Evolutionary conservation across 2,888 invertebrate genomes (phyloP).

Genomic region (Pharmacophagus antenor): DNA sequence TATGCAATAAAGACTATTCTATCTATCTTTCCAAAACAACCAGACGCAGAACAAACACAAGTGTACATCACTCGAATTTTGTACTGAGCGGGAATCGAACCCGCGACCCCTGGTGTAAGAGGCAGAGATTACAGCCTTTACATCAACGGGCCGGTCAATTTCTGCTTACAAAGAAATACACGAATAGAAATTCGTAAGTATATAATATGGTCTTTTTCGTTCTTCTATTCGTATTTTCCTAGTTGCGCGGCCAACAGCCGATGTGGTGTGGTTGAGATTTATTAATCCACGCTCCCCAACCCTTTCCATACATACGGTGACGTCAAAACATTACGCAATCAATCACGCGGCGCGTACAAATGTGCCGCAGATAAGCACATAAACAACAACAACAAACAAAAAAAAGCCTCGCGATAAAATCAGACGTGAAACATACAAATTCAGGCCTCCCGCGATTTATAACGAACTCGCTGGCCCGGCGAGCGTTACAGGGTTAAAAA

Average conservation of each 20-base stretch:
- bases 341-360: conserved; percentile 41
- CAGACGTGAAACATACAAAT: conserved; percentile 45
- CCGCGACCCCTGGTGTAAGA: too few relatives aligned
- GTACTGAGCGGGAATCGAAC: too few relatives aligned
- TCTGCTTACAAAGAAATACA: too few relatives aligned
- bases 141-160: too few relatives aligned
- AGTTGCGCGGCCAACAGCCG: neutral
- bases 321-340: conserved; percentile 33
- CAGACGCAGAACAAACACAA: too few relatives aligned
- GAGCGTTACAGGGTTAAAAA: conserved; percentile 72
- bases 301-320: neutral
- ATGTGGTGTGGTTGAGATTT: neutral
- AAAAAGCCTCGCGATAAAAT: conserved; percentile 36
- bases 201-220: too few relatives aligned
- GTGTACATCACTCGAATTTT: too few relatives aligned
- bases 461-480: conserved; percentile 50
- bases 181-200: too few relatives aligned
- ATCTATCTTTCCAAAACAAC: too few relatives aligned
- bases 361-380: conserved; percentile 33
- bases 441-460: conserved; percentile 51
- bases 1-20: too few relatives aligned
- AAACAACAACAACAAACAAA: conserved; percentile 32
- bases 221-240: too few relatives aligned
- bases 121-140: too few relatives aligned
- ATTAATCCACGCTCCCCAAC: neutral